Conservation (phyloP, 2,113 vertebrate species). For the Semicossyphus pulcher region DNA sequence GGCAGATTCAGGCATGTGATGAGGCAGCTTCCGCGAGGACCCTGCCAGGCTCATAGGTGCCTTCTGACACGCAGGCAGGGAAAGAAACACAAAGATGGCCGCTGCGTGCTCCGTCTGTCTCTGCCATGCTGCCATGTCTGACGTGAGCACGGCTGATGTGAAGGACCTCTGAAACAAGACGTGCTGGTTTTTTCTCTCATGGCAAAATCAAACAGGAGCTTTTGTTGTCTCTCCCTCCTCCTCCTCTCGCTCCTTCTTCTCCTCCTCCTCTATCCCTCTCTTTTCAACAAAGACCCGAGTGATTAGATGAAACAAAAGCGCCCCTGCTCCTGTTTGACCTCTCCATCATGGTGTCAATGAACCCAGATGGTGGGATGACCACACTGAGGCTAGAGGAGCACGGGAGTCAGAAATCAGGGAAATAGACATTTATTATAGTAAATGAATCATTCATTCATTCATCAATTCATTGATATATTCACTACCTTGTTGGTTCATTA, state of each 20-base stretch:
- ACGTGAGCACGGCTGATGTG: slow-evolving; percentile 54
- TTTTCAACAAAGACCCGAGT: slow-evolving; percentile 60
- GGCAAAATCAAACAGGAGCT: slow-evolving; percentile 34
- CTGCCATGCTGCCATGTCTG: slow-evolving; percentile 56
- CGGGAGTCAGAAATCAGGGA: slow-evolving; percentile 9
- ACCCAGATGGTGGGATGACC: slow-evolving; percentile 60
- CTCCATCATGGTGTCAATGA: slow-evolving; percentile 54
- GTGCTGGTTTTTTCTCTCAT: neutral
- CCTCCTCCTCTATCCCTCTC: slow-evolving; percentile 24
- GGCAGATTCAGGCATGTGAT: slow-evolving; percentile 64
- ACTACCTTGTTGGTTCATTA: slow-evolving; percentile 29
- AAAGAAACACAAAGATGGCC: slow-evolving; percentile 77
- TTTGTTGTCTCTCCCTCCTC: slow-evolving; percentile 16
- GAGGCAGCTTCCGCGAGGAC: slow-evolving; percentile 73
- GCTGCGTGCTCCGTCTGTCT: slow-evolving; percentile 56
- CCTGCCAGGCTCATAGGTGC: slow-evolving; percentile 56
- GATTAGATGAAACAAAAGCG: slow-evolving; percentile 66
- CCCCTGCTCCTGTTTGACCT: slow-evolving; percentile 62
- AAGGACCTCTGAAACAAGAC: slow-evolving; percentile 64
- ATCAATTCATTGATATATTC: slow-evolving; percentile 18
- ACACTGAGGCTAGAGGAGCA: slow-evolving; percentile 18
- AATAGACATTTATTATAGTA: neutral
- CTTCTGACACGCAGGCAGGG: slow-evolving; percentile 58
- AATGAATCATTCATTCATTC: slow-evolving; percentile 9
- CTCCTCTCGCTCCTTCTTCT: neutral